phyloP scores from a whole-genome alignment of 2,888 invertebrate genomes.

The Galeopsomyia nigrocyanea region DNA sequence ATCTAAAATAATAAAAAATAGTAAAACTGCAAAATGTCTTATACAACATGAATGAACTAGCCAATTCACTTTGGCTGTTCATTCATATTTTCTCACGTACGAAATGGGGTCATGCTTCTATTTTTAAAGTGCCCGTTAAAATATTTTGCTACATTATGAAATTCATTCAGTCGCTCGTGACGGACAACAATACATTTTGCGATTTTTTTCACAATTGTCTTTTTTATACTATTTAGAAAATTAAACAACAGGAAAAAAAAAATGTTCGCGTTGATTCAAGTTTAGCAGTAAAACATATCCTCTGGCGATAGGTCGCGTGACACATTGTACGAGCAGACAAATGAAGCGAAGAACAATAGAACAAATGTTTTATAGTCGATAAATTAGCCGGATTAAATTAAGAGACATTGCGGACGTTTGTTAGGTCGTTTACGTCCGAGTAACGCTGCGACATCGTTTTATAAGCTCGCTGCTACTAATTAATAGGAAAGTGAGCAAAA shows the following conservation, averaged over 20 bases:
- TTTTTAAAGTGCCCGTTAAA: conserved; percentile 35
- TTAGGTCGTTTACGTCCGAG: no score
- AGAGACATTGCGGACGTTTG: neutral
- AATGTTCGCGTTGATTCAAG: no score
- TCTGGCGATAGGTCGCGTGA: no score
- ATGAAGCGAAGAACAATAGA: neutral
- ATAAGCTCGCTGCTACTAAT: conserved; percentile 20
- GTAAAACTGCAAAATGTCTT: conserved; percentile 19
- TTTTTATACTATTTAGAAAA: neutral
- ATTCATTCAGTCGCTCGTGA: conserved; percentile 4
- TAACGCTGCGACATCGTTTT: conserved; percentile 1
- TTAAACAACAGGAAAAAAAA: no score
- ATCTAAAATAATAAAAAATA: no score
- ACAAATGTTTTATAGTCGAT: neutral
- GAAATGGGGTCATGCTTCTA: conserved; percentile 43
- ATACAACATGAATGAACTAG: conserved; percentile 42
- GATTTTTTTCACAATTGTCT: neutral
- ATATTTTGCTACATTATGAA: conserved; percentile 24
- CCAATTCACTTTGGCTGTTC: conserved; percentile 40
- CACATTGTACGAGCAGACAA: neutral
- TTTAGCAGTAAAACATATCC: no score
- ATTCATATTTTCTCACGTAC: conserved; percentile 44
- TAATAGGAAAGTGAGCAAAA: conserved; percentile 7
- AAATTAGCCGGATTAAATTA: no score
- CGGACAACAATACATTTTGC: conserved; percentile 22